Conservation (phyloP, 1,140 invertebrate genomes). For the Drusus annulatus region DNA sequence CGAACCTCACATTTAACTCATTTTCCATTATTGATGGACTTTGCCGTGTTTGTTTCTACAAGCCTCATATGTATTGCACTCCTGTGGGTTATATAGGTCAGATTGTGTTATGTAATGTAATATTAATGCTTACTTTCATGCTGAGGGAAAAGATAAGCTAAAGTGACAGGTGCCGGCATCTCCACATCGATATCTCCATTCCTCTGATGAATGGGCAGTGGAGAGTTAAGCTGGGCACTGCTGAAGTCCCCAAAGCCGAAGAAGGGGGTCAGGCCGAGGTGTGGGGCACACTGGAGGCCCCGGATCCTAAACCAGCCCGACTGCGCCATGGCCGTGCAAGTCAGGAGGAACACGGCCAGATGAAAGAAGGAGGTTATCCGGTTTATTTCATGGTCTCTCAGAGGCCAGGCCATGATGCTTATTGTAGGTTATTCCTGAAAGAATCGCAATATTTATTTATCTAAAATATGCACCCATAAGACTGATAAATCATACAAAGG, state of each 20-base stretch:
- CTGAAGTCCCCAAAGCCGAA: conserved; percentile 60
- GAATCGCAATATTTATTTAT: neutral
- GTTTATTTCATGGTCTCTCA: conserved; percentile 66
- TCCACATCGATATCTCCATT: conserved; percentile 40
- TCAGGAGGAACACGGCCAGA: conserved; percentile 68
- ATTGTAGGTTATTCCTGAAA: neutral
- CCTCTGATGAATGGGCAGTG: neutral
- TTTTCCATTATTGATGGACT: no score
- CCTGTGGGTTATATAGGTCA: no score
- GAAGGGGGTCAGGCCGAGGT: conserved; percentile 70
- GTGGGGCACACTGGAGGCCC: conserved; percentile 68
- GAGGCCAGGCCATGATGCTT: conserved; percentile 41
- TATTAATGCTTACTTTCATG: no score
- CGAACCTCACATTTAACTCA: no score
- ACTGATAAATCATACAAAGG: no score
- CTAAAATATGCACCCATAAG: no score
- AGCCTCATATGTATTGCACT: no score
- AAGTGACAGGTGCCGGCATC: conserved; percentile 27
- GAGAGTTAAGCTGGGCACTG: conserved; percentile 15
- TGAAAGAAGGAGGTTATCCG: conserved; percentile 73
- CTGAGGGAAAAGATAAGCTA: conserved; percentile 29
- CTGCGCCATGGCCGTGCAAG: conserved; percentile 70
- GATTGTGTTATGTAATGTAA: no score
- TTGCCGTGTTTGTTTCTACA: no score
- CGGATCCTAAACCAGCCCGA: conserved; percentile 72